These are phyloP conservation scores for Philopotamus ludificatus DNA, from an alignment of 1,140 invertebrate genomes.

Conservation along the genomic window DNA sequence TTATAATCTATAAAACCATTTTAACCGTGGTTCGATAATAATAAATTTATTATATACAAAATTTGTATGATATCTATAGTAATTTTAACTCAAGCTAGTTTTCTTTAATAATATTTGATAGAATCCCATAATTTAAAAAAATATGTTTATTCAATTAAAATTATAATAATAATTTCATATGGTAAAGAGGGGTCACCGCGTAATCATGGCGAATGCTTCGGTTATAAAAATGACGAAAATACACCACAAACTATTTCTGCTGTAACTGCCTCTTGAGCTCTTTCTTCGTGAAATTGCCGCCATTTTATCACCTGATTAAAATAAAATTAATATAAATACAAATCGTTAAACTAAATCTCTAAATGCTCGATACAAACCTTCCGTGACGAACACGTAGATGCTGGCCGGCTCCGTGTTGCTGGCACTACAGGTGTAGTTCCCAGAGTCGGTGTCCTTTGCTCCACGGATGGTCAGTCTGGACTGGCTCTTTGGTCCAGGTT, in stretches of 20 bases:
- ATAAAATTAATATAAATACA: conserved; percentile 7
- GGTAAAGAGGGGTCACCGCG: conserved; percentile 33
- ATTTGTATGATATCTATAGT: no score
- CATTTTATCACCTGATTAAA: conserved; percentile 38
- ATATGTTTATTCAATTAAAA: no score
- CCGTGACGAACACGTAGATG: conserved; percentile 85
- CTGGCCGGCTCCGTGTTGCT: conserved; percentile 85
- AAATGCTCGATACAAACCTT: conserved; percentile 68
- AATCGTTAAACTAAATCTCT: background rate
- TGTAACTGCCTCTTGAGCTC: conserved; percentile 36
- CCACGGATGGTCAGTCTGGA: conserved; percentile 79
- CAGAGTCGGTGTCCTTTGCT: conserved; percentile 81
- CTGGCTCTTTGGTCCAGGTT: conserved; percentile 78
- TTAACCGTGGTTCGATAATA: no score
- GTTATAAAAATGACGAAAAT: conserved; percentile 23
- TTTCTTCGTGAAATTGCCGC: conserved; percentile 39
- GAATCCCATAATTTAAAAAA: background rate
- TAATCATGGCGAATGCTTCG: conserved; percentile 27
- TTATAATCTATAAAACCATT: no score
- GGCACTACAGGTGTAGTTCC: conserved; percentile 87
- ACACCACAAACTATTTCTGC: conserved; percentile 23
- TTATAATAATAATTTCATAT: no score
- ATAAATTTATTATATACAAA: no score
- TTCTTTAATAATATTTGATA: background rate
- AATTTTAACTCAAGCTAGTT: no score